These are phyloP conservation scores for Proterorhinus semilunaris DNA, from an alignment of 2,113 vertebrate genomes.

Conservation along the genomic window DNA sequence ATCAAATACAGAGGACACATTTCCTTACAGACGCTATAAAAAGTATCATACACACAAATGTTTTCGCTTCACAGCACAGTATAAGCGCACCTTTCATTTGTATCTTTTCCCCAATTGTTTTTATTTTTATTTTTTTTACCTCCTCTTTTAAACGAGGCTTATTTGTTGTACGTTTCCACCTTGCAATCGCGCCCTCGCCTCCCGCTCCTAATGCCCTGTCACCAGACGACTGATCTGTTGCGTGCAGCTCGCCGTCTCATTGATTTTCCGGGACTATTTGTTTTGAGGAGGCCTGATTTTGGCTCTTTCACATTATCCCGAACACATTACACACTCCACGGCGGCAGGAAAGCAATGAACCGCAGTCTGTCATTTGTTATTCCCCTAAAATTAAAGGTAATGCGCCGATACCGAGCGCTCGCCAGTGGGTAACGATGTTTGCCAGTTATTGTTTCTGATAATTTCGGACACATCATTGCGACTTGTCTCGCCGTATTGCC, in stretches of 20 bases:
- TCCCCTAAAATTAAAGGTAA: conserved; percentile 49
- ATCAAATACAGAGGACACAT: too few relatives aligned
- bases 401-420: conserved; percentile 3
- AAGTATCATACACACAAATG: too few relatives aligned
- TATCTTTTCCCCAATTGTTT: too few relatives aligned
- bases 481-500: conserved; percentile 6
- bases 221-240: conserved; percentile 5
- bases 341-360: conserved; percentile 54
- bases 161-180: not conserved
- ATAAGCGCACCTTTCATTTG: too few relatives aligned
- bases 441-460: conserved; percentile 22
- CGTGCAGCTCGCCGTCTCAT: conserved; percentile 13
- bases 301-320: conserved; percentile 51
- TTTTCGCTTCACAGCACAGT: too few relatives aligned
- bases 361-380: conserved; percentile 33
- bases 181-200: conserved; percentile 2
- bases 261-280: conserved; percentile 56
- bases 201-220: conserved; percentile 6
- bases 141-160: not conserved
- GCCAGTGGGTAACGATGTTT: conserved; percentile 26
- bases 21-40: too few relatives aligned
- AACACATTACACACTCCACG: conserved; percentile 43
- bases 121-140: too few relatives aligned
- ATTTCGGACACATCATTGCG: conserved; percentile 12
- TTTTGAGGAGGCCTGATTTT: conserved; percentile 47